Evolutionary conservation across 2,888 invertebrate genomes (phyloP).

Genomic region (Zeuzera pyrina): DNA sequence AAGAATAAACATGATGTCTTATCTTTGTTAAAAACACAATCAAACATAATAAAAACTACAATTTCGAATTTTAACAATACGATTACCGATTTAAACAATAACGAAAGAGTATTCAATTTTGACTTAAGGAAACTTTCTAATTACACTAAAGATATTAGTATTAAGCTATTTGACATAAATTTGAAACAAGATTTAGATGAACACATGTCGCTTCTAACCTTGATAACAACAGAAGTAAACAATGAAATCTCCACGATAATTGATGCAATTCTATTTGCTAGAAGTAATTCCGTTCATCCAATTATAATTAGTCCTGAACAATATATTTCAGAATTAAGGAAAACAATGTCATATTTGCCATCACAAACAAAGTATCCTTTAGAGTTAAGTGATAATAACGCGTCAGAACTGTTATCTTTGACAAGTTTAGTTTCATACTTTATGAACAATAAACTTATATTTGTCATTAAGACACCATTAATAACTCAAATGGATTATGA

Average conservation of each 20-base stretch:
- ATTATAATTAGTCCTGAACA: not conserved
- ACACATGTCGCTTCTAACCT: conserved; percentile 1
- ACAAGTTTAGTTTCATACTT: too few relatives aligned
- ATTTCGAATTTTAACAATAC: too few relatives aligned
- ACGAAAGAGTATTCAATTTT: not conserved
- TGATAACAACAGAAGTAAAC: not conserved
- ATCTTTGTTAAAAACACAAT: too few relatives aligned
- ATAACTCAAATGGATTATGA: too few relatives aligned
- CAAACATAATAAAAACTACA: too few relatives aligned
- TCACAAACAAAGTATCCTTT: not conserved
- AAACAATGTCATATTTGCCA: not conserved
- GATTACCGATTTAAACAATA: too few relatives aligned
- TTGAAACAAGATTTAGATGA: not conserved
- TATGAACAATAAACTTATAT: too few relatives aligned
- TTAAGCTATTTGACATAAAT: not conserved
- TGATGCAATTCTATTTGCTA: not conserved
- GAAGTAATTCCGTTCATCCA: not conserved
- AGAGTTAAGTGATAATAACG: too few relatives aligned
- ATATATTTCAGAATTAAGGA: not conserved
- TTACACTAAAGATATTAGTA: not conserved
- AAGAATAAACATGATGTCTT: too few relatives aligned
- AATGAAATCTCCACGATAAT: not conserved
- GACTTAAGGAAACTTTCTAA: not conserved
- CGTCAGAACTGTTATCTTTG: too few relatives aligned
- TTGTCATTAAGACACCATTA: too few relatives aligned